Base-by-base conservation (phyloP, 2,113 vertebrate species). In the human region DNA sequence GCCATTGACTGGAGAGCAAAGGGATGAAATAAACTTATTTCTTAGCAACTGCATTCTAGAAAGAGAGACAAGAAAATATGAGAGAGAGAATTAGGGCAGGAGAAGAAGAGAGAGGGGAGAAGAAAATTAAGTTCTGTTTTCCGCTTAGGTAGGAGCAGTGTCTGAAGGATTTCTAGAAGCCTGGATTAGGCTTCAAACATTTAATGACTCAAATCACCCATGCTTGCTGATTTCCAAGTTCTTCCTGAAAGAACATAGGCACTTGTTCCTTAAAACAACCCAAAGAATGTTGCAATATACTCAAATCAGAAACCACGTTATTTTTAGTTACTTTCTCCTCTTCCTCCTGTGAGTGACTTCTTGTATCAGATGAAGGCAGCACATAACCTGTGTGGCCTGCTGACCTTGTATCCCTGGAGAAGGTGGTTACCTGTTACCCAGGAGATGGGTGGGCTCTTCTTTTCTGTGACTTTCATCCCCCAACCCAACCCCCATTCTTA, bases 211-310 rank as follows among this genome's bases (percentile, higher is more conserved):
- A 86, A 93, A 82, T 84, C 27, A 73, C 57, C 72, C 73, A 57
- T 27, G 88, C 66, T 73, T 86, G 61, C 50, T 91, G 72, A 87
- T 93, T 89, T 97, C 94, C 68, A 92, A 50, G 82, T 95, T 96
- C 90, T 98, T 96, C 78, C 82, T 97, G 68, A 40, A 89, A 79
- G 35, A 95, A 81, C 20, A 32, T 83, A 97, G 88, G 85, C 72
- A 59, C 92, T 97, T 95, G 87, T 98, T 98, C 98, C 97, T 97
- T 96, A 97, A 97, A 98, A 97, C 94, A 94, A 87, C 90, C 92
- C 68, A 64, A 52, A 87, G 93, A 92, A 61, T 97, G 90, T 97
- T 86, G 90, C 96, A 98, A 98, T 75, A n/a, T 8, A 30, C 59
- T 93, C 73, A 94, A 43, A 93, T 87, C 61, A 94, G 94, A 97